These are phyloP conservation scores for Neotoxoptera formosana DNA, from an alignment of 1,140 invertebrate species.

Conservation along the genomic window DNA sequence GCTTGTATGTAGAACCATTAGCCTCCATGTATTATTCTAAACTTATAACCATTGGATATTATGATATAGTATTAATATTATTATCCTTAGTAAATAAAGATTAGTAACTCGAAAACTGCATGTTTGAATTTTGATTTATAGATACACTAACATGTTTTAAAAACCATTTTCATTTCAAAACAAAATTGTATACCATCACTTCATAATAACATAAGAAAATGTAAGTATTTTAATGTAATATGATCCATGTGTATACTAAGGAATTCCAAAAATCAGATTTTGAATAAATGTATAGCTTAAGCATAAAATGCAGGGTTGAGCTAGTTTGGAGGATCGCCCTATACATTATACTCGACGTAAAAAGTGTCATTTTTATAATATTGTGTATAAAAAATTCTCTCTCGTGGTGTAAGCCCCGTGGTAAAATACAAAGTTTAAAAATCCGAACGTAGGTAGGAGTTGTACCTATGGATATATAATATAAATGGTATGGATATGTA, in stretches of 20 bases:
- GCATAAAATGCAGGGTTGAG: not conserved
- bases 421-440: constrained; percentile 6
- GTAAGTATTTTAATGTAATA: no score
- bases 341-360: not conserved
- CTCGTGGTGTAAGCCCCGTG: not conserved
- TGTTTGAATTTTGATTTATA: no score
- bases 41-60: not conserved
- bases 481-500: not conserved
- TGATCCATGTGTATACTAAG: not conserved
- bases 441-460: not conserved
- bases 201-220: no score
- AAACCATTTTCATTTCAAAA: no score
- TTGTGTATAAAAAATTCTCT: constrained; percentile 1
- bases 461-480: not conserved
- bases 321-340: not conserved
- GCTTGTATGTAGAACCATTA: not conserved
- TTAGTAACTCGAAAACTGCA: no score
- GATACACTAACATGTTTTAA: no score
- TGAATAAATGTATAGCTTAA: not conserved
- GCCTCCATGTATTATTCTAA: not conserved
- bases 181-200: no score
- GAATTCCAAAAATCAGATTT: not conserved
- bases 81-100: not conserved
- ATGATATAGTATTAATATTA: not conserved
- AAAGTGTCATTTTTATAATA: constrained; percentile 1